phyloP scores from a whole-genome alignment of 1,140 invertebrate species.

The Platyscapa corneri region DNA sequence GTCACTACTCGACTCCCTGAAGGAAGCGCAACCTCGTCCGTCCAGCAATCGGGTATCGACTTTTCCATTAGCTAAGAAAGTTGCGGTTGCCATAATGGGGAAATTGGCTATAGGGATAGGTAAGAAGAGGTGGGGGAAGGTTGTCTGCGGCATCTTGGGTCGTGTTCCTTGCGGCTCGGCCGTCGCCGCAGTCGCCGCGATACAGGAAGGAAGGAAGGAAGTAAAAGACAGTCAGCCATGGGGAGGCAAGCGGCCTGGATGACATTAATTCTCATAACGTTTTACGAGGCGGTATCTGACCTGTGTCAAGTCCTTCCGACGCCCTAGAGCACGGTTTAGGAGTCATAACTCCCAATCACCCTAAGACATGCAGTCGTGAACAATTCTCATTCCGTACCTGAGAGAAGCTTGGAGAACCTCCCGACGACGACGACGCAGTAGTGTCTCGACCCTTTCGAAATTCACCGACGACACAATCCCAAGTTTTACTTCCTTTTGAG shows the following conservation, averaged over 20 bases:
- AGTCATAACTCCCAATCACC: constrained; percentile 74
- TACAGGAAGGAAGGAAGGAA: constrained; percentile 51
- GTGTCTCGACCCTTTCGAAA: constrained; percentile 20
- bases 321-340: constrained; percentile 70
- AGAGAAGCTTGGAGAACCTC: constrained; percentile 11
- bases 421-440: constrained; percentile 38
- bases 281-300: constrained; percentile 73
- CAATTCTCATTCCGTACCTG: constrained; percentile 57
- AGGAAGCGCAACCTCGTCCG: constrained; percentile 1
- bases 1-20: no score
- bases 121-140: background rate
- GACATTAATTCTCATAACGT: constrained; percentile 75
- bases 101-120: constrained; percentile 65
- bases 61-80: constrained; percentile 71
- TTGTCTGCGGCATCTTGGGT: constrained; percentile 39
- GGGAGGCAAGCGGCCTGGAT: constrained; percentile 50
- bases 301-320: constrained; percentile 71
- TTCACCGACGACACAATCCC: constrained; percentile 33
- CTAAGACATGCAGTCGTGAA: constrained; percentile 71
- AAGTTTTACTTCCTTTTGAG: constrained; percentile 17
- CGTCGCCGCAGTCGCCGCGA: background rate
- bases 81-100: constrained; percentile 68
- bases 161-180: background rate
- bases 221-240: constrained; percentile 50
- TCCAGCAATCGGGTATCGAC: constrained; percentile 70